Evolutionary conservation across 2,888 invertebrate genomes (phyloP).

Genomic region (Shargacucullia verbasci): DNA sequence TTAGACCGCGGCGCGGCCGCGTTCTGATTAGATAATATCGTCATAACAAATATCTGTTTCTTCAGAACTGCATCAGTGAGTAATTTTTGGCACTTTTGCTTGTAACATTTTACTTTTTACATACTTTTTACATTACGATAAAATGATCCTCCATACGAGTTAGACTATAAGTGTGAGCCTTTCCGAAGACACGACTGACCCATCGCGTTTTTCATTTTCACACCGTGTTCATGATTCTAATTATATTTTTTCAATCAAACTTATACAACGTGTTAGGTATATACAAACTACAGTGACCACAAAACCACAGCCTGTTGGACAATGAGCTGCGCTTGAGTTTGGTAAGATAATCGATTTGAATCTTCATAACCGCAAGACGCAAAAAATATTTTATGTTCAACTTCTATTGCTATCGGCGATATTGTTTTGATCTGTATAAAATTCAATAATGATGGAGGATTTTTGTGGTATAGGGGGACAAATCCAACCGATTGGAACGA

Average conservation of each 20-base stretch:
- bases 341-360: slow-evolving; percentile 37
- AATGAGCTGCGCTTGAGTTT: slow-evolving; percentile 28
- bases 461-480: too few species aligned
- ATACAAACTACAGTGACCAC: slow-evolving; percentile 39
- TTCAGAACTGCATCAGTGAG: slow-evolving; percentile 24
- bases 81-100: slow-evolving; percentile 36
- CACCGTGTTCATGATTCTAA: slow-evolving; percentile 15
- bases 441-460: too few species aligned
- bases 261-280: slow-evolving; percentile 1
- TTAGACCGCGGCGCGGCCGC: too few species aligned
- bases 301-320: slow-evolving; percentile 35
- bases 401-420: background rate
- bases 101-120: too few species aligned
- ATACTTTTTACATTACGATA: too few species aligned
- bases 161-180: too few species aligned
- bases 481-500: too few species aligned
- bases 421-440: background rate
- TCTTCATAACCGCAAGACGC: slow-evolving; percentile 24
- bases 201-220: slow-evolving; percentile 1
- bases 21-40: slow-evolving; percentile 63
- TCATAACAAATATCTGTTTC: slow-evolving; percentile 46
- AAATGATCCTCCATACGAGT: too few species aligned
- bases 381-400: slow-evolving; percentile 2
- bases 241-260: slow-evolving; percentile 26
- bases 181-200: too few species aligned